Evolutionary conservation across 1,140 invertebrate species (phyloP), one percentile per base, ranked within the genome.

Genomic region (Eumeta japonica): DNA sequence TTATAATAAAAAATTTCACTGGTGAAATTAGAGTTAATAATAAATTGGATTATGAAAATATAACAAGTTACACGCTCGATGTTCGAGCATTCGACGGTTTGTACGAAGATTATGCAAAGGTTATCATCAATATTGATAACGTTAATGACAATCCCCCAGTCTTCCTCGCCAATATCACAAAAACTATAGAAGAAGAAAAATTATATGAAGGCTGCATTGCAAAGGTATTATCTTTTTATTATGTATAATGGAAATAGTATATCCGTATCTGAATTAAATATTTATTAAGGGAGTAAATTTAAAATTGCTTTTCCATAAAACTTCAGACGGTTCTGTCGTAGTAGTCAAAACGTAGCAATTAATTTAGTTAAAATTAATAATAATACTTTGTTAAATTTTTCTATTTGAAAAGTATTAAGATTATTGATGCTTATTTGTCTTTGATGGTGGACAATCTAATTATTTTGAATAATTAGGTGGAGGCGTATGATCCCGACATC

Each of bases 401-500:
- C n/a, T n/a, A n/a, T n/a, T n/a, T n/a, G n/a, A n/a, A n/a, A n/a
- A n/a, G n/a, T n/a, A n/a, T n/a, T n/a, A n/a, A n/a, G n/a, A n/a
- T n/a, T n/a, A n/a, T n/a, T n/a, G n/a, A n/a, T n/a, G n/a, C n/a
- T n/a, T n/a, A n/a, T n/a, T n/a, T n/a, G n/a, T n/a, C n/a, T n/a
- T n/a, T n/a, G n/a, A n/a, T n/a, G n/a, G n/a, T n/a, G n/a, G n/a
- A n/a, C n/a, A 13, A 30, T 30, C 13, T 10, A 11, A 10, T 30
- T 33, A 10, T 32, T 28, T 34, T 41, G n/a, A 24, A 24, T 34
- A 31, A 39, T 37, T 45, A 85, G 82, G 77, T 83, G 48, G 81
- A 77, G 72, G 90, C 90, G 2, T 90, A 87, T 58, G 90, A 93
- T 72, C 90, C 90, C 0, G 90, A 93, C 61, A 88, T 91, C 30